Percentiles rank a stretch among this genome's conserved stretches.
These are phyloP conservation scores for Lepisosteus osseus DNA, from an alignment of 2,113 vertebrate species.

Conservation along the genomic window DNA sequence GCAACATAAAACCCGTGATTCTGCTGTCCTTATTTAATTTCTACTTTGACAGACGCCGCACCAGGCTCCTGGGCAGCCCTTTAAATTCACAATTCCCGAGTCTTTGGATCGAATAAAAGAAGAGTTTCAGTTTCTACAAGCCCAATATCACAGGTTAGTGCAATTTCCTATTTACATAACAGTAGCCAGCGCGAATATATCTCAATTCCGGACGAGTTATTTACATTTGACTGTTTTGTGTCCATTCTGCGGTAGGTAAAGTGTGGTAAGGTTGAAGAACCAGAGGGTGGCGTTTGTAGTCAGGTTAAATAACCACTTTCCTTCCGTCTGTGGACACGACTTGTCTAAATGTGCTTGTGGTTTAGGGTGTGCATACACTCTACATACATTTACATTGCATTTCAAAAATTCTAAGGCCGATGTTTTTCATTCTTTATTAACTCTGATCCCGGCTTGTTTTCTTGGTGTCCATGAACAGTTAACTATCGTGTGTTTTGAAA, in stretches of 20 bases:
- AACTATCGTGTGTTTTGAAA: too few relatives aligned
- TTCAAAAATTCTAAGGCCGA: neutral
- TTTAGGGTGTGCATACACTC: neutral
- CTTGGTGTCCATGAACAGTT: neutral
- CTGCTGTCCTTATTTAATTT: too few relatives aligned
- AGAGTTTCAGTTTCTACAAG: conserved; percentile 93
- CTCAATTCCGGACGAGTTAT: neutral
- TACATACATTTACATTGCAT: neutral
- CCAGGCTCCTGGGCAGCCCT: conserved; percentile 87
- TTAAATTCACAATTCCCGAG: conserved; percentile 92
- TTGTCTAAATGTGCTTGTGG: neutral
- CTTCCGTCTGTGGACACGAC: conserved; percentile 24
- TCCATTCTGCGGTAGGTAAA: conserved; percentile 58
- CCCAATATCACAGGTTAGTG: conserved; percentile 91
- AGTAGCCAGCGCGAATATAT: neutral
- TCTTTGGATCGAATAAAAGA: conserved; percentile 92
- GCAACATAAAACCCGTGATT: too few relatives aligned
- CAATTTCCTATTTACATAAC: conserved; percentile 1
- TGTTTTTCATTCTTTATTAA: neutral
- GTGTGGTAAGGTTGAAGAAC: conserved; percentile 50
- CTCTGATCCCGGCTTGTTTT: neutral
- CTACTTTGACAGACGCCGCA: conserved; percentile 72
- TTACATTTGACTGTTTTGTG: conserved; percentile 25
- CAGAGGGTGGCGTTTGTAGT: conserved; percentile 75
- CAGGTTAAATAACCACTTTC: conserved; percentile 53